Conservation (phyloP, 2,113 vertebrate genomes). For the Tiliqua scincoides region DNA sequence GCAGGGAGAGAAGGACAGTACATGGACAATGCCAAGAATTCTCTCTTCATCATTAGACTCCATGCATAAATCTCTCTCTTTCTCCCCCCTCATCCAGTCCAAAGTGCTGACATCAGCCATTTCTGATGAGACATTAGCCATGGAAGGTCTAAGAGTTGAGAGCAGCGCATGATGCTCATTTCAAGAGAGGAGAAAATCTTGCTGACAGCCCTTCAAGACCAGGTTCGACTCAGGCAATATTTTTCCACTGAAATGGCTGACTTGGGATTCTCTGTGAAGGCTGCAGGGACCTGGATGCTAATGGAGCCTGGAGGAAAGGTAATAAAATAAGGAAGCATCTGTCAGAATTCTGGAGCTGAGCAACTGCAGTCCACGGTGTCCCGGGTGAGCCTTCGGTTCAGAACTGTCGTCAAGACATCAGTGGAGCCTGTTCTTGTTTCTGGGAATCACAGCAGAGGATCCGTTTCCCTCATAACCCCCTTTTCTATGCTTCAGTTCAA, state of each 20-base stretch:
- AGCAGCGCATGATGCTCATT: not conserved
- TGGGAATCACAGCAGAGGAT: not conserved
- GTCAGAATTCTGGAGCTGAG: not conserved
- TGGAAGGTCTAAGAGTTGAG: not conserved
- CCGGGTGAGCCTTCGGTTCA: fast-evolving
- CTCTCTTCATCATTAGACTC: not conserved
- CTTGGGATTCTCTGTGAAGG: not conserved
- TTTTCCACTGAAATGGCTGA: not conserved
- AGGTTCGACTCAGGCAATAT: not conserved
- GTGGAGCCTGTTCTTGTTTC: not conserved
- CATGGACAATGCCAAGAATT: not conserved
- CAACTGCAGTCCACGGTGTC: fast-evolving
- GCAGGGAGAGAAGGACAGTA: no score
- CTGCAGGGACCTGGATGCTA: not conserved
- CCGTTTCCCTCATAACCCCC: not conserved
- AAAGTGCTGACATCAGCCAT: not conserved
- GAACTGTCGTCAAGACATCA: not conserved
- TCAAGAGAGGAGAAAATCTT: not conserved
- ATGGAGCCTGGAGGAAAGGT: not conserved
- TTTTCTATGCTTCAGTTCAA: not conserved
- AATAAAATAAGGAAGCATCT: not conserved
- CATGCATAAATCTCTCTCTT: not conserved
- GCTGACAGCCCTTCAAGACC: fast-evolving
- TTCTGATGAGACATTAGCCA: not conserved
- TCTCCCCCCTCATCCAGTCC: not conserved